Base-by-base conservation (phyloP, 1,140 invertebrate genomes). In the Panagrolaimus sp. region DNA sequence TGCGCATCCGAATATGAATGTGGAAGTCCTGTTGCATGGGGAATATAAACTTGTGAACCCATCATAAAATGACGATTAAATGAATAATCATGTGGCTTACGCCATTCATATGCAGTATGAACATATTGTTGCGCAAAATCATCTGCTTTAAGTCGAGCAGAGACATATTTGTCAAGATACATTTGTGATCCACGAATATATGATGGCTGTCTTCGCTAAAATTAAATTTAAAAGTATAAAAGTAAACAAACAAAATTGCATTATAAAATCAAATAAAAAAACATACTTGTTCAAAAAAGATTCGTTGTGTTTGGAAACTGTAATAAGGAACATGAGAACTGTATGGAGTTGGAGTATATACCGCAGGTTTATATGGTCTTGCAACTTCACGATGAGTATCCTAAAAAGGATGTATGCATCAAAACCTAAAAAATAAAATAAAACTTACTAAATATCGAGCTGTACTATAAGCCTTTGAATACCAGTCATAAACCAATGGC, bases 61-160 rank as follows among this genome's bases (percentile, higher is more conserved):
- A 80, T 75, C 73, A 62, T 69, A 42, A 80, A 77, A 64, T 82
- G 72, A 4, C 80, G 77, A 63, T 82, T 83, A 69, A 82, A 81
- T 8, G 78, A 61, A 48, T 82, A 75, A 57, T 82, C 81, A 23
- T 77, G 74, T 16, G 81, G 78, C 63, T 83, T 82, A 61, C 74
- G 78, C 81, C 78, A 81, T 72, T 82, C 80, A 63, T 82, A 82
- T 11, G 80, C 80, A 53, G 73, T 75, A 74, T 57, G 76, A 11
- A 70, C 76, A 68, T 76, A 78, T 31, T 74, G 77, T 38, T 83
- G 78, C 9, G 79, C 80, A 66, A 74, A 82, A 53, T 82, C 80
- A 63, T 82, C 81, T 9, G 80, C 75, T 63, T 79, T 82, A 23
- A 81, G 38, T 62, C 80, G 67, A 46, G 74, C 62, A 16, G 66